phyloP scores from a whole-genome alignment of 2,113 vertebrate species.

The Pterocles gutturalis region DNA sequence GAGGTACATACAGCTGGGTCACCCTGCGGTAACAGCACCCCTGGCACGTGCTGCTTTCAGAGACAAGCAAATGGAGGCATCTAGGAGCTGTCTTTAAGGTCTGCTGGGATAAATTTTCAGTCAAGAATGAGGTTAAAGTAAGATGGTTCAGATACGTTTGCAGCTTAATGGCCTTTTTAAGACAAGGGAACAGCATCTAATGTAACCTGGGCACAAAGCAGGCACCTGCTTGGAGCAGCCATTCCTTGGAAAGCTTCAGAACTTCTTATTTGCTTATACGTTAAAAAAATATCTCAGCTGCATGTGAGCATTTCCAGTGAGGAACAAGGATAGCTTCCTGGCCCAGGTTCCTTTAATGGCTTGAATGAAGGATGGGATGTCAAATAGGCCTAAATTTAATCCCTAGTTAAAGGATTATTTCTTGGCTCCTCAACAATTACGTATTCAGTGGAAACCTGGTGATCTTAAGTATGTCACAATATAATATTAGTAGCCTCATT shows the following conservation, averaged over 20 bases:
- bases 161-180: neutral
- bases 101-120: neutral
- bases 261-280: neutral
- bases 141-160: fast-evolving
- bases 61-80: neutral
- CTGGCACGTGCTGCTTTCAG: neutral
- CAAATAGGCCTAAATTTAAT: neutral
- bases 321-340: neutral
- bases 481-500: conserved; percentile 3
- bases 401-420: conserved; percentile 6
- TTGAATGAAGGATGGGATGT: neutral
- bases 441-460: neutral
- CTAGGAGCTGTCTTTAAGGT: neutral
- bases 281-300: neutral
- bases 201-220: neutral
- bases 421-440: neutral
- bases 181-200: neutral
- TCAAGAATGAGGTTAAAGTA: neutral
- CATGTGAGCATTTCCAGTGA: neutral
- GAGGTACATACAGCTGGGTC: neutral
- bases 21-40: neutral
- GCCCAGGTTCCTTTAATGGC: fast-evolving
- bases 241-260: neutral
- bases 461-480: conserved; percentile 12
- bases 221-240: neutral